phyloP scores from a whole-genome alignment of 2,113 vertebrate species.

The Ancistrus triradiatus region DNA sequence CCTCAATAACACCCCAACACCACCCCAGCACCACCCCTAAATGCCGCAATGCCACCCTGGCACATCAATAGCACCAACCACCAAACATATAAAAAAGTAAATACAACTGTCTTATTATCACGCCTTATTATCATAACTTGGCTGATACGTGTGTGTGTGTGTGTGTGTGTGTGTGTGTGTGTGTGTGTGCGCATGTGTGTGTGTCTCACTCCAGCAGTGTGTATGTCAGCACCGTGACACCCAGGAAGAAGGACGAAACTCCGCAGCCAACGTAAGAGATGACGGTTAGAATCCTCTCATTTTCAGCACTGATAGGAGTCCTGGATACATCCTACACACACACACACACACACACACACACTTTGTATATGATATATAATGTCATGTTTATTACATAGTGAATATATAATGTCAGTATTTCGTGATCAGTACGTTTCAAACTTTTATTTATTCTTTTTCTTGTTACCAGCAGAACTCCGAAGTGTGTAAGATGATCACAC shows the following conservation, averaged over 20 bases:
- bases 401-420: no score
- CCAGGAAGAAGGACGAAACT: slow-evolving; percentile 81
- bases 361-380: not conserved
- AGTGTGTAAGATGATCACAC: slow-evolving; percentile 91
- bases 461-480: slow-evolving; percentile 86
- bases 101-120: no score
- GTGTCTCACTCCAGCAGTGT: slow-evolving; percentile 78
- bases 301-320: slow-evolving; percentile 54
- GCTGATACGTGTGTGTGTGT: not conserved
- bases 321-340: slow-evolving; percentile 74
- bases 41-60: no score
- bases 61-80: no score
- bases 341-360: not conserved
- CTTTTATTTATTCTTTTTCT: no score
- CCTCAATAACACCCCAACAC: no score
- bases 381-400: no score
- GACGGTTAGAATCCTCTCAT: slow-evolving; percentile 73
- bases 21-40: no score
- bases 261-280: slow-evolving; percentile 81
- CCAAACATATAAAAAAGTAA: no score
- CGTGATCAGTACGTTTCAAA: no score
- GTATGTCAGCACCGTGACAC: slow-evolving; percentile 77
- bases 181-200: not conserved
- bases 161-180: not conserved
- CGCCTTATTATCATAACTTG: no score